Evolutionary conservation across 2,888 invertebrate genomes (phyloP), one percentile per base, ranked within the genome.

Genomic region (Callimorpha dominula): DNA sequence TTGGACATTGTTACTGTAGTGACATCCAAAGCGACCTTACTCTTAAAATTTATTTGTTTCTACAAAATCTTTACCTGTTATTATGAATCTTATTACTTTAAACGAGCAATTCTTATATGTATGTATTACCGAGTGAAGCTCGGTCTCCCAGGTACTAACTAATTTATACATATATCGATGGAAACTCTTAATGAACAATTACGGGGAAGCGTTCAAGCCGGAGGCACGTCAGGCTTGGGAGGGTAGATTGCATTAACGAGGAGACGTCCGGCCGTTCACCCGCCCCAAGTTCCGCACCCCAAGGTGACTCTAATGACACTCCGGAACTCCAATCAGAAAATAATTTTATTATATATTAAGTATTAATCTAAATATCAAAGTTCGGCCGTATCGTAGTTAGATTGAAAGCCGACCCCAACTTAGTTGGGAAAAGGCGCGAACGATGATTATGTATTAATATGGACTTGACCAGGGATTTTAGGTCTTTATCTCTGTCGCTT

Each of bases 201-300:
- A 79, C 42, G 73, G 66, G 75, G 74, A 70, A 70, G 74, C 72
- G 75, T 68, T 69, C 46, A 64, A 66, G 70, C 80, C 68, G 65
- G 74, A 68, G 78, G 79, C 76, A 42, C n/a, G 12, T 14, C 50
- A 49, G 8, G 11, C 62, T 50, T 17, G 71, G 65, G 70, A 72
- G 71, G 76, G 79, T 71, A 81, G 75, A 84, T 82, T 81, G 69
- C 71, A 83, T 84, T 83, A 85, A 81, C 82, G 81, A 80, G 81
- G 76, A 85, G 83, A 75, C 84, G 79, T 80, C 78, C 80, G 86
- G 85, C 69, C 86, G 73, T 85, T 86, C 79, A 82, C 82, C 83
- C 79, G 77, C 76, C 70, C 76, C 74, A 65, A 72, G 70, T 71
- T 72, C 70, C 73, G 70, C 62, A 67, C 20, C 68, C 12, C 72